Evolutionary conservation across 2,797 vertebrate genomes (phyloP), one percentile per base, ranked within the genome.

Genomic region (Gymnocypris eckloni): DNA sequence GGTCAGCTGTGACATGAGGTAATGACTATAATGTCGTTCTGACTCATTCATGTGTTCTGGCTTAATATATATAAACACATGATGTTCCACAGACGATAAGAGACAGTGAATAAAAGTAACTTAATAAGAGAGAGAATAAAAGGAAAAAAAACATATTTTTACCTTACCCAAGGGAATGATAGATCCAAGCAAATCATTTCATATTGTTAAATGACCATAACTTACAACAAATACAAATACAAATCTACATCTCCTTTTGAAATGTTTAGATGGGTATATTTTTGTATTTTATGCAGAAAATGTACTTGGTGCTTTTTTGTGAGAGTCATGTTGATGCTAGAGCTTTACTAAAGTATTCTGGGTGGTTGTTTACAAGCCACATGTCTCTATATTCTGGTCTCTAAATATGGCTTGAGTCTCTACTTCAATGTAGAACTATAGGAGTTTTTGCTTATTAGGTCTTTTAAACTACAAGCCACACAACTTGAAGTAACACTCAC

Each of bases 1-100:
- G 94, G 93, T 94, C 93, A 93, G 66, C 86, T 87, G 92, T 90
- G 89, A 93, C 91, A 90, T 80, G 70, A 50, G 87, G 81, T 90
- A 84, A 90, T 87, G 85, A 86, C 82, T 86, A 88, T 88, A 90
- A 90, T 89, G 89, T 52, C 64, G 54, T 86, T 67, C 64, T 67
- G 64, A 67, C 64, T 67, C 4, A 22, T 59, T 82, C 67, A 87
- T 87, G 86, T 86, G 82, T 89, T 10, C 8, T 69, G 89, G 86
- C 88, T 92, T 91, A 82, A 48, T 82, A 88, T 81, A 88, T 81
- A 48, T 85, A 90, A 81, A 87, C 84, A 84, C 82, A 87, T 78
- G 52, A 50, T 28, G 33, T 22, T 79, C 15, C 56, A 28, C 37
- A 43, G 56, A 33, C 5, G 12, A 78, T n/a, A 69, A 45, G 70